These are phyloP conservation scores for Macquaria australasica DNA, from an alignment of 2,113 vertebrate genomes.

Conservation along the genomic window DNA sequence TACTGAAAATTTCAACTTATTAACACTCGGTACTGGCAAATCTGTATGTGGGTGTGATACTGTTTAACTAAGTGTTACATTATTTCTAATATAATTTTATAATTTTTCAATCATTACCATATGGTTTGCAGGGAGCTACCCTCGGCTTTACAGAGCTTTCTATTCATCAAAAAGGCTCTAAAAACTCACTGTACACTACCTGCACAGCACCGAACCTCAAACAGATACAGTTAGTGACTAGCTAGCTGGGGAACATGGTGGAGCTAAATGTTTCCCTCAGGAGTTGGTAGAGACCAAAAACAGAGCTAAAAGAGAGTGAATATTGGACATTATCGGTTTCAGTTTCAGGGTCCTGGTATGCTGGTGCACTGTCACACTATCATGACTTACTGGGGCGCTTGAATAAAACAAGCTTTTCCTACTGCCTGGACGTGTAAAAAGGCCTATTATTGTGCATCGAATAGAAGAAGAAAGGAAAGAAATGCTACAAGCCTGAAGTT, in stretches of 20 bases:
- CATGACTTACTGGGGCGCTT: not conserved
- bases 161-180: too few relatives aligned
- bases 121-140: not conserved
- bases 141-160: not conserved
- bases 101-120: not conserved
- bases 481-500: not conserved
- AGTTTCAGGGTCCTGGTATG: not conserved
- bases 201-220: not conserved
- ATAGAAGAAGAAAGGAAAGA: not conserved
- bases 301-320: not conserved
- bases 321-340: not conserved
- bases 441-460: not conserved
- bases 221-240: not conserved
- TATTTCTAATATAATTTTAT: constrained; percentile 11
- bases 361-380: not conserved
- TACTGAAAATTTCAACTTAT: constrained; percentile 16
- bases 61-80: not conserved
- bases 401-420: not conserved
- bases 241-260: not conserved
- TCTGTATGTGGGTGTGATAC: not conserved
- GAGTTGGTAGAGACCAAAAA: constrained; percentile 9
- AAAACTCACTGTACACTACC: not conserved
- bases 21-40: not conserved
- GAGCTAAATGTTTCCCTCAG: not conserved
- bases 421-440: not conserved